Evolutionary conservation across 2,888 invertebrate species (phyloP).

Genomic region (Archaeoteleia sp.): DNA sequence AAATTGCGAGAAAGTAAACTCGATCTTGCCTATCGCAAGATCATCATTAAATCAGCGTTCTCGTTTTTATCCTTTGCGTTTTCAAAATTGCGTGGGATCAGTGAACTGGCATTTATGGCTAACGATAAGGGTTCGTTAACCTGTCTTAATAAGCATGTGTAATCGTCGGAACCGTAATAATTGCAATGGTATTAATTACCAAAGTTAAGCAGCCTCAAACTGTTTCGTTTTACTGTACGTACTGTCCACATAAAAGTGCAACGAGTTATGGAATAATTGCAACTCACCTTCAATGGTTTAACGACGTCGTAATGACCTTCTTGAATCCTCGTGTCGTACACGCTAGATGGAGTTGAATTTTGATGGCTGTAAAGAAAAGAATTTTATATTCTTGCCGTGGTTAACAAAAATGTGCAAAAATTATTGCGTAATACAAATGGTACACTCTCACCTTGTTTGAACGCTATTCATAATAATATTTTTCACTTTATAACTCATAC

Average conservation of each 20-base stretch:
- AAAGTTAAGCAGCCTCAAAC: slow-evolving; percentile 23
- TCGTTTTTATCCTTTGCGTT: no score
- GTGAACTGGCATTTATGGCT: no score
- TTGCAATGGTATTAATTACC: slow-evolving; percentile 27
- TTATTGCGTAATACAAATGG: slow-evolving; percentile 17
- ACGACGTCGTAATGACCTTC: slow-evolving; percentile 73
- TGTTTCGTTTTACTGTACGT: slow-evolving; percentile 23
- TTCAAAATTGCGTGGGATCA: no score
- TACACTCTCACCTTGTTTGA: no score
- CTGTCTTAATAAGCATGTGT: not conserved
- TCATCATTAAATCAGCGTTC: no score
- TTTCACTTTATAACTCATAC: no score
- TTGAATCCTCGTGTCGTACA: slow-evolving; percentile 67
- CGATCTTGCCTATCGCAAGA: no score
- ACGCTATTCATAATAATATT: no score
- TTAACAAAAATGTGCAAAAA: slow-evolving; percentile 17
- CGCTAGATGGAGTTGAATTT: slow-evolving; percentile 63
- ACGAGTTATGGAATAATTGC: slow-evolving; percentile 29
- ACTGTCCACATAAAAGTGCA: slow-evolving; percentile 27
- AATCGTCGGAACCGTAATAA: slow-evolving; percentile 9
- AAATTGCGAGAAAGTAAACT: no score
- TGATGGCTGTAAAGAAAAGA: slow-evolving; percentile 58
- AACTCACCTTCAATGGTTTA: slow-evolving; percentile 71
- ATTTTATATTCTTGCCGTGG: slow-evolving; percentile 13
- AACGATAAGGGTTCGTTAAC: no score